Conservation (phyloP, 92 coral and sea anemone genomes). For the Hydrozoanthus gracilis region DNA sequence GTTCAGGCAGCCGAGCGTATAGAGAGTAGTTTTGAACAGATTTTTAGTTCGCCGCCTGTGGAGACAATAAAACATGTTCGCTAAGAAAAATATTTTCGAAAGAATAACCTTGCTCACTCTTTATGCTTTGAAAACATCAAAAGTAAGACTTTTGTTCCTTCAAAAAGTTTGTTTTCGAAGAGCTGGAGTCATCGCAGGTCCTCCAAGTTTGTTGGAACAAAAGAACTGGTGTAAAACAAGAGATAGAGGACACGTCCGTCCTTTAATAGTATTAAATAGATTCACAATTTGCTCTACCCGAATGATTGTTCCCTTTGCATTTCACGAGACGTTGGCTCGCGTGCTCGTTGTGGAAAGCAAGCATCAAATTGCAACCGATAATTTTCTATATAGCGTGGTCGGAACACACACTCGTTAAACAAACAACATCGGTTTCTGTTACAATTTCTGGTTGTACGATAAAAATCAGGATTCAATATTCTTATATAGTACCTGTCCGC, state of each 20-base stretch:
- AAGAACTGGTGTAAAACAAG: slow-evolving; percentile 60
- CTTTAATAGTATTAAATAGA: slow-evolving; percentile 36
- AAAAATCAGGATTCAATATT: slow-evolving; percentile 1
- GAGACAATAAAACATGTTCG: neutral
- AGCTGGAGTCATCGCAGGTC: slow-evolving; percentile 70
- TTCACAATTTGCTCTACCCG: neutral
- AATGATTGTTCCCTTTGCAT: neutral
- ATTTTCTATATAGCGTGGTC: neutral
- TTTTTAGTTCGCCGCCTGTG: slow-evolving; percentile 46
- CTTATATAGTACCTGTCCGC: slow-evolving; percentile 4
- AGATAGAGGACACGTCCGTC: slow-evolving; percentile 7
- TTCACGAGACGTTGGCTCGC: neutral
- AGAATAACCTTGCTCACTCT: neutral
- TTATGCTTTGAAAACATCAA: slow-evolving; percentile 11
- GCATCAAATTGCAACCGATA: slow-evolving; percentile 10
- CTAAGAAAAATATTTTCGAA: neutral
- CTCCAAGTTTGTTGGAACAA: slow-evolving; percentile 69
- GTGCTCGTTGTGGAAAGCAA: neutral
- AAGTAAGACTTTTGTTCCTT: neutral
- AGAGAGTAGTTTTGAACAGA: slow-evolving; percentile 13
- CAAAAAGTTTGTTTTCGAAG: slow-evolving; percentile 44
- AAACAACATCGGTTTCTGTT: slow-evolving; percentile 22
- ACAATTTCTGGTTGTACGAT: slow-evolving; percentile 2
- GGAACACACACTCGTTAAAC: slow-evolving; percentile 8
- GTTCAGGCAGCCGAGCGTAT: slow-evolving; percentile 23